Percentiles rank a stretch among this genome's conserved stretches.
Evolutionary conservation across 2,113 vertebrate species (phyloP).

Genomic region (Brachypodius melanocephalos): DNA sequence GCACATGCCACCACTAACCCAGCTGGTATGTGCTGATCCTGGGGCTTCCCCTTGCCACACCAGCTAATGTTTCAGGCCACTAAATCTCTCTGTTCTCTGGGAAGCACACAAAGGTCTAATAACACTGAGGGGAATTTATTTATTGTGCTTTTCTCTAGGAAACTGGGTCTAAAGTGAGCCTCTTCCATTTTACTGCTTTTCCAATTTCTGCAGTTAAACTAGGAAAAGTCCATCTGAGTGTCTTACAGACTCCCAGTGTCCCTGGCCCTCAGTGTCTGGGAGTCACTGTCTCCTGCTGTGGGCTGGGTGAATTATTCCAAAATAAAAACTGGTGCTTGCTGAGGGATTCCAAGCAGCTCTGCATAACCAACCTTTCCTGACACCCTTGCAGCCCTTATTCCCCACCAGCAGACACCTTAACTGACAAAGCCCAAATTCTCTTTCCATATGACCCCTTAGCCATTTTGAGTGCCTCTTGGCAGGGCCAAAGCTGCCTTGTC

Average conservation of each 20-base stretch:
- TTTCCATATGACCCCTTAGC: not conserved
- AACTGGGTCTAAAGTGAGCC: conserved; percentile 29
- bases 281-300: not conserved
- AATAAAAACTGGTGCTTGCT: not conserved
- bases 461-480: not conserved
- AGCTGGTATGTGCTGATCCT: not conserved
- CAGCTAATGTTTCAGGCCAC: conserved; percentile 15
- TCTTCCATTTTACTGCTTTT: conserved; percentile 67
- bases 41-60: not conserved
- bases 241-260: not conserved
- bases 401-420: not conserved
- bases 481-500: not conserved
- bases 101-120: conserved; percentile 31
- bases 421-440: not conserved
- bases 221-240: conserved; percentile 31
- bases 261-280: not conserved
- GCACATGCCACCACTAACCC: not conserved
- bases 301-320: not conserved
- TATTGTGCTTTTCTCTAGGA: conserved; percentile 48
- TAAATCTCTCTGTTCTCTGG: conserved; percentile 2
- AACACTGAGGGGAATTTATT: conserved; percentile 44
- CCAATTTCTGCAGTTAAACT: conserved; percentile 59
- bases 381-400: not conserved
- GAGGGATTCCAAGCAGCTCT: not conserved
- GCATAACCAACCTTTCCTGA: not conserved